Evolutionary conservation across 2,888 invertebrate genomes (phyloP).

Genomic region (Shargacucullia verbasci): DNA sequence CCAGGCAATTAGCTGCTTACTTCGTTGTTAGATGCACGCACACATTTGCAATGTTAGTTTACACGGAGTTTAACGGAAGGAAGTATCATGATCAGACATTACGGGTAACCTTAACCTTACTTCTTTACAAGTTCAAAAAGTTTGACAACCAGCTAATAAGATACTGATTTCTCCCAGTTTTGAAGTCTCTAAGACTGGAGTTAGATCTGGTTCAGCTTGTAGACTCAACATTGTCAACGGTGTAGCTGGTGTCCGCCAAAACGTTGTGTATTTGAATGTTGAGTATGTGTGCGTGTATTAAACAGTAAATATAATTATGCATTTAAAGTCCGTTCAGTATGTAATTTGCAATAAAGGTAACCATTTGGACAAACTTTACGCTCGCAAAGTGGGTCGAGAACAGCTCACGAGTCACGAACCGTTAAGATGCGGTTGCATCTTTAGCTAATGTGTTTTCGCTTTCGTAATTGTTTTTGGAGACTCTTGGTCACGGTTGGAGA

Average conservation of each 20-base stretch:
- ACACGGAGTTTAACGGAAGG: too few species aligned
- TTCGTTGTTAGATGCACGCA: not conserved
- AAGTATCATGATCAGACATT: too few species aligned
- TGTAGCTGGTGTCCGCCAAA: too few species aligned
- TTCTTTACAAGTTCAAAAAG: too few species aligned
- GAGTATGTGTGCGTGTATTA: not conserved
- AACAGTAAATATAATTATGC: too few species aligned
- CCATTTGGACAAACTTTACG: slow-evolving; percentile 42
- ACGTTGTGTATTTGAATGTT: too few species aligned
- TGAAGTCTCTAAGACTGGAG: too few species aligned
- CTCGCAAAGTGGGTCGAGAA: slow-evolving; percentile 59
- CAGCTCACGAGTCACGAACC: slow-evolving; percentile 60
- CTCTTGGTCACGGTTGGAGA: slow-evolving; percentile 30
- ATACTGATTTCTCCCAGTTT: too few species aligned
- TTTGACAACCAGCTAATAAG: too few species aligned
- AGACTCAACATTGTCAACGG: too few species aligned
- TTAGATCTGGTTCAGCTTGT: too few species aligned
- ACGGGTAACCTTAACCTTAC: too few species aligned
- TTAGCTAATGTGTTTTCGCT: slow-evolving; percentile 66
- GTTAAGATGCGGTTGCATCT: slow-evolving; percentile 63
- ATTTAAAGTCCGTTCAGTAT: not conserved
- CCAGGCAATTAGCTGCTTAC: not conserved
- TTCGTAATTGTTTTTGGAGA: slow-evolving; percentile 61
- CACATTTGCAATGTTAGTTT: not conserved
- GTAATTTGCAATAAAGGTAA: slow-evolving; percentile 13